A percentile compares a stretch with the other conserved stretches of the same genome.
These are phyloP conservation scores for Branchellion lobata DNA, from an alignment of 2,888 invertebrate genomes.

Conservation along the genomic window DNA sequence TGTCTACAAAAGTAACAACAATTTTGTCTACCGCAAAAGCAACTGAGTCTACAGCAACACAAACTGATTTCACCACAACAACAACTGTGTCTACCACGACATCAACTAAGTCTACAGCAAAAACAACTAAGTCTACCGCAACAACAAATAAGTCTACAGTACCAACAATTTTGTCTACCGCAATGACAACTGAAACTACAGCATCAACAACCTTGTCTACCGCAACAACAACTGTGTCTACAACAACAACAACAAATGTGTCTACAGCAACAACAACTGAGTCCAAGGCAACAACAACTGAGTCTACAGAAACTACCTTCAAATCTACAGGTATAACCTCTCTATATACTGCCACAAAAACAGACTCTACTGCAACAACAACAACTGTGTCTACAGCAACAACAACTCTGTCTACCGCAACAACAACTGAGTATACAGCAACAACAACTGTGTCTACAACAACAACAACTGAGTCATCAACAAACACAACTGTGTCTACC, in stretches of 20 bases:
- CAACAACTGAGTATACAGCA: neutral
- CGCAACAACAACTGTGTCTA: neutral
- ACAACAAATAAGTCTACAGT: neutral
- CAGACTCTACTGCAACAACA: neutral
- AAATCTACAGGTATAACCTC: neutral
- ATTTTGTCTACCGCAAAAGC: neutral
- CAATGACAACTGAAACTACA: neutral
- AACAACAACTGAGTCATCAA: neutral
- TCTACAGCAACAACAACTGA: neutral
- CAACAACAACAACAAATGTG: neutral
- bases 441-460: neutral
- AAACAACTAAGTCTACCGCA: neutral
- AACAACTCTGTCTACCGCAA: neutral
- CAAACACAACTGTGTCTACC: neutral
- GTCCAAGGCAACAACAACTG: constrained; percentile 13
- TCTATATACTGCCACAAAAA: neutral
- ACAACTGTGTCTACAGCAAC: neutral
- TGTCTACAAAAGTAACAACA: neutral
- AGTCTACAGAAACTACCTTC: neutral
- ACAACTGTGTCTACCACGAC: neutral
- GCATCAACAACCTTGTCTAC: neutral
- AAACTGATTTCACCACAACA: neutral
- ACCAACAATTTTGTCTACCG: neutral
- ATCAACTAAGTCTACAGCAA: neutral
- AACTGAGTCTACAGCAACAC: neutral